phyloP scores from a whole-genome alignment of 2,888 invertebrate genomes.

The Aphidoletes aphidimyza region DNA sequence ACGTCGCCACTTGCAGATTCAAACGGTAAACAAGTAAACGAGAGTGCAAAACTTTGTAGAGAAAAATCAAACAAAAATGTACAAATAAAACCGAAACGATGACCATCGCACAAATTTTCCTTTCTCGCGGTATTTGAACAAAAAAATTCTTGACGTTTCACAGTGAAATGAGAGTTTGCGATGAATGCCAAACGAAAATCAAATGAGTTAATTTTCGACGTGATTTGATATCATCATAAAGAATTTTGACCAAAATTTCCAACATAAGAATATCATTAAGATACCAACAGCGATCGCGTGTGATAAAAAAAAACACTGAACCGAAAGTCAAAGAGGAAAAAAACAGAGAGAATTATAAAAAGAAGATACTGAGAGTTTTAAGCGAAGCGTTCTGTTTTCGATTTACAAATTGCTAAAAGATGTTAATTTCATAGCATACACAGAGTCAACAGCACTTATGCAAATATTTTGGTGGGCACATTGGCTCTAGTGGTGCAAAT shows the following conservation, averaged over 20 bases:
- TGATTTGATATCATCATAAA: not conserved
- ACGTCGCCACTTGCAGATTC: not conserved
- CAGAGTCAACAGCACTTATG: not conserved
- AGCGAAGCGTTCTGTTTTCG: not conserved
- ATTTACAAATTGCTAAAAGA: not conserved
- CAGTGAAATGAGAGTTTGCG: no score
- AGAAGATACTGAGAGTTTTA: not conserved
- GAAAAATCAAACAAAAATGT: no score
- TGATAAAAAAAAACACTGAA: constrained; percentile 36
- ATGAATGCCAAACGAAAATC: not conserved
- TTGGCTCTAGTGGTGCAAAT: constrained; percentile 23
- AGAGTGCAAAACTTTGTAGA: not conserved
- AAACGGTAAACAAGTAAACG: not conserved
- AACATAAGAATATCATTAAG: not conserved
- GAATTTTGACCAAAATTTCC: not conserved
- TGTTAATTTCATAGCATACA: constrained; percentile 32
- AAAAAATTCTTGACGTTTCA: no score
- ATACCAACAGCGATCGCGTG: not conserved
- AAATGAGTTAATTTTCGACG: not conserved
- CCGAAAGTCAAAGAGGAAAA: constrained; percentile 43
- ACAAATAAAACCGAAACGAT: no score
- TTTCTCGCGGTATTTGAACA: no score
- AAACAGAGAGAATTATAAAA: not conserved
- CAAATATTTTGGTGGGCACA: constrained; percentile 43
- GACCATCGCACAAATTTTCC: no score